Conservation (phyloP, 1,140 invertebrate species). For the Heliconius himera region DNA sequence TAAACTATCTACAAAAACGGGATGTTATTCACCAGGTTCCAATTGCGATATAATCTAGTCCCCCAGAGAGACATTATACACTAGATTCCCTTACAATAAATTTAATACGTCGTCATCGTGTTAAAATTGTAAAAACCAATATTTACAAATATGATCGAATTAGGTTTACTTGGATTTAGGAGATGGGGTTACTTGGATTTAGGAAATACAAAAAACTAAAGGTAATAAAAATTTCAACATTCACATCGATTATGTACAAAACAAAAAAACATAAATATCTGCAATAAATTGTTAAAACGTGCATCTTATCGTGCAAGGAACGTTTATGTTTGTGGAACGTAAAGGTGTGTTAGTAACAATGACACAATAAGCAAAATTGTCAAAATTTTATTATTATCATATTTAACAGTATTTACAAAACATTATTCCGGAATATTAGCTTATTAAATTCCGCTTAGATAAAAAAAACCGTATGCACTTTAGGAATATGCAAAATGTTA, state of each 20-base stretch:
- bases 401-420: constrained; percentile 10
- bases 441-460: neutral
- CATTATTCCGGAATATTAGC: neutral
- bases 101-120: neutral
- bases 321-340: constrained; percentile 4
- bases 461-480: neutral
- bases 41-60: neutral
- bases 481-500: neutral
- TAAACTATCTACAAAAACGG: neutral
- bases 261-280: neutral
- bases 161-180: neutral
- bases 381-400: constrained; percentile 33
- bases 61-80: neutral
- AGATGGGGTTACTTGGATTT: neutral
- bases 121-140: neutral
- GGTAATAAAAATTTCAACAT: neutral
- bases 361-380: constrained; percentile 24
- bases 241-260: neutral
- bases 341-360: constrained; percentile 36
- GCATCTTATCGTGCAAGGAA: constrained; percentile 5
- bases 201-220: neutral
- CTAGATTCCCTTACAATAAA: neutral
- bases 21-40: neutral
- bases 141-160: neutral
- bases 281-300: neutral